Conservation (phyloP, 1,140 invertebrate genomes). For the Dinoponera quadriceps region DNA sequence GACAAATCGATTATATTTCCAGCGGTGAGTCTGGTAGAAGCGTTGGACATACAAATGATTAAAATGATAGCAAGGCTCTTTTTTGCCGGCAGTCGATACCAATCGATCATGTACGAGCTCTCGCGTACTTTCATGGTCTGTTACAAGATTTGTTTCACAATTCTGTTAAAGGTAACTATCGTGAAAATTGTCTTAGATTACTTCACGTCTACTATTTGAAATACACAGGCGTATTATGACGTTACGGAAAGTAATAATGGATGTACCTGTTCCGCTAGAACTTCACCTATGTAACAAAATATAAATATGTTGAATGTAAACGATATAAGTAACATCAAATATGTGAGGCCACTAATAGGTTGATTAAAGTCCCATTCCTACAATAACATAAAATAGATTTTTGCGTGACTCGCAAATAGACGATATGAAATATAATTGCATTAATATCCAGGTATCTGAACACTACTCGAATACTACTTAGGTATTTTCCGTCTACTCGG, state of each 20-base stretch:
- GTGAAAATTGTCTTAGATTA: neutral
- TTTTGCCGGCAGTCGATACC: slow-evolving; percentile 66
- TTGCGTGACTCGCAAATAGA: neutral
- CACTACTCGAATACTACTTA: no score
- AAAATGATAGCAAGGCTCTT: slow-evolving; percentile 65
- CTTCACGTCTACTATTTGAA: neutral
- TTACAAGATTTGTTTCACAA: slow-evolving; percentile 10
- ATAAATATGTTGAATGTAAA: slow-evolving; percentile 75
- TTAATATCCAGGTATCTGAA: neutral
- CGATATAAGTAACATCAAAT: slow-evolving; percentile 61
- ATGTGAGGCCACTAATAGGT: slow-evolving; percentile 39
- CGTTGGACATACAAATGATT: slow-evolving; percentile 73
- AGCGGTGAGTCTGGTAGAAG: slow-evolving; percentile 67
- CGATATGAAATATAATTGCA: neutral
- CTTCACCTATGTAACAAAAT: slow-evolving; percentile 77
- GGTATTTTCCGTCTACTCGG: no score
- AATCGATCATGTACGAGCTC: slow-evolving; percentile 71
- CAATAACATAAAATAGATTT: slow-evolving; percentile 38
- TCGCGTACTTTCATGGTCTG: slow-evolving; percentile 67
- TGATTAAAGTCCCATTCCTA: slow-evolving; percentile 72
- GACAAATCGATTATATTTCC: slow-evolving; percentile 72
- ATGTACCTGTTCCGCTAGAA: slow-evolving; percentile 71
- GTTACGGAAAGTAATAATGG: neutral
- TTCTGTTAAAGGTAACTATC: neutral
- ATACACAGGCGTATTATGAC: neutral